Conservation (phyloP, 2,888 invertebrate species). For the Ceriagrion tenellum region DNA sequence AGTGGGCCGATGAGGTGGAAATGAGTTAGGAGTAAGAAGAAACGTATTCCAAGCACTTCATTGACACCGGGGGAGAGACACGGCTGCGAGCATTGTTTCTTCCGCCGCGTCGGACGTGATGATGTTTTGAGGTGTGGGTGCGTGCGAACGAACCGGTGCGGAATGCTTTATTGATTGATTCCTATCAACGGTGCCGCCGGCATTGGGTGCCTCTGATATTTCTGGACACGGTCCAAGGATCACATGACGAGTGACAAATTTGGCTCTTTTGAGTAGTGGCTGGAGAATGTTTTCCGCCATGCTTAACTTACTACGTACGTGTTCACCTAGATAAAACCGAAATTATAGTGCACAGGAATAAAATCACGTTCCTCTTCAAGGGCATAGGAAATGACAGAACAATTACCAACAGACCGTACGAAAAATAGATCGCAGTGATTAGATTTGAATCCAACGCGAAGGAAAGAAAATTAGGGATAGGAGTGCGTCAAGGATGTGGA, state of each 20-base stretch:
- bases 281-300: neutral
- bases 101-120: neutral
- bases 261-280: neutral
- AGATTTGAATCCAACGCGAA: too few species aligned
- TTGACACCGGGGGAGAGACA: neutral
- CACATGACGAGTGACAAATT: neutral
- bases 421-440: too few species aligned
- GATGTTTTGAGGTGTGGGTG: neutral
- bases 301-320: too few species aligned
- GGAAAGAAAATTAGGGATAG: too few species aligned
- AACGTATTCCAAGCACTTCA: neutral
- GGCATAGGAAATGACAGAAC: too few species aligned
- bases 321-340: too few species aligned
- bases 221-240: neutral
- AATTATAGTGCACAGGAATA: too few species aligned
- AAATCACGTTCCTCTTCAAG: too few species aligned
- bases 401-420: too few species aligned
- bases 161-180: conserved; percentile 18
- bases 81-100: neutral
- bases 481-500: too few species aligned
- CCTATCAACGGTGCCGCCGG: neutral
- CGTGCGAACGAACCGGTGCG: neutral
- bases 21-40: neutral
- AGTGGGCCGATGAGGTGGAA: neutral
- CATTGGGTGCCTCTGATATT: neutral